These are phyloP conservation scores for Aurelia aurita DNA, from an alignment of 30 jellyfish, hydroid and myxozoan genomes.

Conservation along the genomic window DNA sequence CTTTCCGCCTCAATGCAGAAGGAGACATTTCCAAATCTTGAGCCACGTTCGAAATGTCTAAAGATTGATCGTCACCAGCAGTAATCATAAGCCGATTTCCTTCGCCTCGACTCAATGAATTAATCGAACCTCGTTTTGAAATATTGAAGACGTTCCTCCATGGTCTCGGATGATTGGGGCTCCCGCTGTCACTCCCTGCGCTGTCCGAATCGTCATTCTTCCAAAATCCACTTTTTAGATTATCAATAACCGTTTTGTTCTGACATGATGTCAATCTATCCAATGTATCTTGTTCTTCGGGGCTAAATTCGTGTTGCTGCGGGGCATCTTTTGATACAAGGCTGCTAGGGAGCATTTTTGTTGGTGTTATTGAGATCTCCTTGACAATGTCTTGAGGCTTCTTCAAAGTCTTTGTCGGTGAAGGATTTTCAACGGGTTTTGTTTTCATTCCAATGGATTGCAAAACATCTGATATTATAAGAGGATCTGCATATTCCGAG, in stretches of 20 bases:
- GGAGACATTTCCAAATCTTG: too few species aligned
- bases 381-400: constrained; percentile 55
- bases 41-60: too few species aligned
- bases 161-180: not conserved
- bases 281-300: constrained; percentile 65
- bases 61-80: too few species aligned
- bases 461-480: constrained; percentile 31
- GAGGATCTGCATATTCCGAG: constrained; percentile 71
- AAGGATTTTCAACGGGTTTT: constrained; percentile 24
- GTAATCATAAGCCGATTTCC: too few species aligned
- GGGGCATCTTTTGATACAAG: constrained; percentile 13
- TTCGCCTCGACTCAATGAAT: too few species aligned
- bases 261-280: constrained; percentile 53
- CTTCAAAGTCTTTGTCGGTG: constrained; percentile 14
- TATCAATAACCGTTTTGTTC: constrained; percentile 23
- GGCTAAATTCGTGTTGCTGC: constrained; percentile 40
- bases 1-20: too few species aligned
- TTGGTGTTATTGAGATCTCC: constrained; percentile 40
- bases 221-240: constrained; percentile 23
- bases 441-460: constrained; percentile 50
- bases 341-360: constrained; percentile 35
- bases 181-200: not conserved
- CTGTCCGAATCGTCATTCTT: constrained; percentile 23
- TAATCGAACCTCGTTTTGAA: too few species aligned
- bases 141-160: too few species aligned